These are phyloP conservation scores for Cenopis cana DNA, from an alignment of 2,888 invertebrate genomes.

Conservation along the genomic window DNA sequence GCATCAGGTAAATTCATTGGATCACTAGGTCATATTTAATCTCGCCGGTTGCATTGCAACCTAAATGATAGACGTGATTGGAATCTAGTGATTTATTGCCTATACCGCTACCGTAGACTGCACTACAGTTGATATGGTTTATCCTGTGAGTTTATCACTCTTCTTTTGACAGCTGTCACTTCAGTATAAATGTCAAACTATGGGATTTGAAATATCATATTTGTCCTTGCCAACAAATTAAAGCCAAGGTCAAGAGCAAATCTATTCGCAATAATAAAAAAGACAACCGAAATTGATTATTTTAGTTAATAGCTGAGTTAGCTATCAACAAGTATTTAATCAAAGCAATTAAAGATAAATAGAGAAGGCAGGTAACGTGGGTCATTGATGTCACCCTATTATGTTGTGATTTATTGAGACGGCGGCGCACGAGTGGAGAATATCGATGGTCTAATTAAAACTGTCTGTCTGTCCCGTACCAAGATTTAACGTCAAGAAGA, in stretches of 20 bases:
- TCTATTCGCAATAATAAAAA: too few relatives aligned
- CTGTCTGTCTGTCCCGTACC: neutral
- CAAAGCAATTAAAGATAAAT: constrained; percentile 19
- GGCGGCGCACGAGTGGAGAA: constrained; percentile 17
- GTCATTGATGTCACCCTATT: constrained; percentile 14
- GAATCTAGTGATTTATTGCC: too few relatives aligned
- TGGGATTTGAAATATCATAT: too few relatives aligned
- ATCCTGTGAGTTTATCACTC: too few relatives aligned
- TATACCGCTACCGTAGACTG: too few relatives aligned
- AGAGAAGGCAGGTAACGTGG: neutral
- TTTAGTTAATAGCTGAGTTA: neutral
- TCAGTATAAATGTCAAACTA: too few relatives aligned
- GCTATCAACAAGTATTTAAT: constrained; percentile 7
- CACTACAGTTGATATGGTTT: too few relatives aligned
- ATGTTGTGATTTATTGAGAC: constrained; percentile 30
- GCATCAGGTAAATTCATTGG: constrained; percentile 61
- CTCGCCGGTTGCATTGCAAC: neutral
- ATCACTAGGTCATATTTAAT: neutral
- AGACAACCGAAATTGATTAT: neutral
- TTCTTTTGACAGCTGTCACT: too few relatives aligned
- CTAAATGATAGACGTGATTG: neutral
- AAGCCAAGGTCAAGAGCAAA: too few relatives aligned
- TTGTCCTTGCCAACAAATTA: too few relatives aligned
- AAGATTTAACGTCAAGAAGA: neutral
- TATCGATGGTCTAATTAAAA: constrained; percentile 29